Evolutionary conservation across 1,140 invertebrate genomes (phyloP), one percentile per base, ranked within the genome.

Genomic region (Lucilia cuprina): DNA sequence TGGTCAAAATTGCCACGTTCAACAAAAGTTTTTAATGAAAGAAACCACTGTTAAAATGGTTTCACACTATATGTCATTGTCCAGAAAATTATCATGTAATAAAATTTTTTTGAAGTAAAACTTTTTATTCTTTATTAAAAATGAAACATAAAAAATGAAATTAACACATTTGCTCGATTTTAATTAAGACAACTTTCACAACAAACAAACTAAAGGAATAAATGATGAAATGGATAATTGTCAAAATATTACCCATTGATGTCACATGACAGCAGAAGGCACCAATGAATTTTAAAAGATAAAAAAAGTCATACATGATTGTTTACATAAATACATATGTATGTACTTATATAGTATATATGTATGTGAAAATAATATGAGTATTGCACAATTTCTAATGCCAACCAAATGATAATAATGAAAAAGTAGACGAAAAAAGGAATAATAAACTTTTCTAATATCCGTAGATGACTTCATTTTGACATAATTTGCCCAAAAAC

Each of bases 391-490:
- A 70, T 9, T 25, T 10, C n/a, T 70, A 21, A 70, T 21, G 65
- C 25, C 0, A 21, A 70, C 19, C 3, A 60, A 60, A 60, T 60
- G n/a, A 60, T 60, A 60, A 60, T 60, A n/a, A 60, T 60, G 55
- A 60, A n/a, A 60, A 60, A 17, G 13, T 17, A 30, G 25, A 30
- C 25, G 13, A 60, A n/a, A 60, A 8, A 78, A 47, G 41, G 34
- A 9, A 35, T 13, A 78, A 78, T 78, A 80, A 80, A 80, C 77
- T 80, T 80, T 80, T 80, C 19, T 49, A 80, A 80, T 80, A 49
- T 49, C 77, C 77, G 77, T 80, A 21, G 77, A 80, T 80, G 77
- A 50, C 77, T 80, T 80, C 77, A 80, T 80, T 80, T 80, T 50
- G 77, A 50, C 41, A 78, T 80, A 80, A 80, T 80, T 80, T 80